Evolutionary conservation across 2,113 vertebrate genomes (phyloP), one percentile per base, ranked within the genome.

Genomic region (western clawed frog (Xenopus tropicalis)): DNA sequence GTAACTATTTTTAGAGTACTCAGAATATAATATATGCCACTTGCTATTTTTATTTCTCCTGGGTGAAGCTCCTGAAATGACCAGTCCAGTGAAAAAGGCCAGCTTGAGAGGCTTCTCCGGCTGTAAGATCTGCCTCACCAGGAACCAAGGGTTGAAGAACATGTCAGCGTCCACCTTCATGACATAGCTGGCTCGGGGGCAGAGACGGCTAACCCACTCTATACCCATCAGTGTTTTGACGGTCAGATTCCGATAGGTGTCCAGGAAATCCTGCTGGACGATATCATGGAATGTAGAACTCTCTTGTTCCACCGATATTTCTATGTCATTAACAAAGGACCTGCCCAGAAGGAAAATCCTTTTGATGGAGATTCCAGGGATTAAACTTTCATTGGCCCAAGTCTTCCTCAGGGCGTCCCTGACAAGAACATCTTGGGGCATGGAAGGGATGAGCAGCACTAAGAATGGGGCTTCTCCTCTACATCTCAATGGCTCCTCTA

Each of bases 241-340:
- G 14, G 79, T 75, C 22, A 78, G 7, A 23, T 81, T 81, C 9
- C 20, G 51, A 11, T 78, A 82, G 4, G 81, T 56, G 37, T 81
- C 78, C 20, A 79, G 24, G 66, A 85, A 81, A 48, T 74, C 66
- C 44, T 81, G 67, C 0, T 84, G 83, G 79, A 79, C 77, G 1
- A 78, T 78, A 1, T 70, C 66, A 0, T 21, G 70, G 5, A 77
- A 14, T 1, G 68, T 22, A 22, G 61, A 0, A 0, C 79, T 81
- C 62, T 79, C 82, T n/a, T 48, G 46, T 48, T 3, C 52, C 21
- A 71, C 17, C 3, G 67, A 1, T 0, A 1, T 10, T 14, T 56
- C 1, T 0, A 11, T 11, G 1, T 20, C 3, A 3, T 0, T 42
- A 9, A 11, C 4, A 20, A 9, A 4, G 0, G 54, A 1, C 8